These are phyloP conservation scores for Cataglyphis albicans DNA, from an alignment of 2,888 invertebrate species.

Conservation along the genomic window DNA sequence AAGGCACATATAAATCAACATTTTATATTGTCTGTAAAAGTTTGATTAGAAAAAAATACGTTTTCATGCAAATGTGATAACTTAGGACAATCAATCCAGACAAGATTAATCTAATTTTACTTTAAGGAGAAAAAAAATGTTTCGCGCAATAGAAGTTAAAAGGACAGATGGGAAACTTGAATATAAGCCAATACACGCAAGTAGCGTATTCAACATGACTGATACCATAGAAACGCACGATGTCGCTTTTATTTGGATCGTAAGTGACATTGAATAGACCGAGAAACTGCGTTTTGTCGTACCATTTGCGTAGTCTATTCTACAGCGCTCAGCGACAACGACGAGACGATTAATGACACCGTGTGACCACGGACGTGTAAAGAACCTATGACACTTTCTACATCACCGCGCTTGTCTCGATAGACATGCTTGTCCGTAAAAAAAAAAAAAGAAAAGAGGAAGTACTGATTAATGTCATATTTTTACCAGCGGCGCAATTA, in stretches of 20 bases:
- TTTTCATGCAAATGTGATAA: neutral
- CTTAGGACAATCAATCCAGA: neutral
- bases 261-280: slow-evolving; percentile 72
- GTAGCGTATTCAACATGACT: slow-evolving; percentile 42
- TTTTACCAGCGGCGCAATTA: slow-evolving; percentile 64
- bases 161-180: slow-evolving; percentile 63
- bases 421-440: slow-evolving; percentile 37
- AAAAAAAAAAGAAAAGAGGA: slow-evolving; percentile 66
- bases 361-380: slow-evolving; percentile 34
- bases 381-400: slow-evolving; percentile 37
- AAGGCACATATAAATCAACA: neutral
- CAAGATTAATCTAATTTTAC: slow-evolving; percentile 2
- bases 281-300: slow-evolving; percentile 71
- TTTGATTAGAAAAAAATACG: neutral
- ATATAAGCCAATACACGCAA: slow-evolving; percentile 44
- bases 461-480: slow-evolving; percentile 70
- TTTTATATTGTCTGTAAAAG: neutral
- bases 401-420: slow-evolving; percentile 33
- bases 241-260: slow-evolving; percentile 35
- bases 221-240: slow-evolving; percentile 56
- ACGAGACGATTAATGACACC: slow-evolving; percentile 59
- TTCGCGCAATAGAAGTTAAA: slow-evolving; percentile 11
- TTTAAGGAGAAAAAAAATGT: neutral
- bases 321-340: slow-evolving; percentile 49
- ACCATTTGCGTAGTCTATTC: slow-evolving; percentile 66